These are phyloP conservation scores for Calliphora vicina DNA, from an alignment of 1,140 invertebrate species.

Conservation along the genomic window DNA sequence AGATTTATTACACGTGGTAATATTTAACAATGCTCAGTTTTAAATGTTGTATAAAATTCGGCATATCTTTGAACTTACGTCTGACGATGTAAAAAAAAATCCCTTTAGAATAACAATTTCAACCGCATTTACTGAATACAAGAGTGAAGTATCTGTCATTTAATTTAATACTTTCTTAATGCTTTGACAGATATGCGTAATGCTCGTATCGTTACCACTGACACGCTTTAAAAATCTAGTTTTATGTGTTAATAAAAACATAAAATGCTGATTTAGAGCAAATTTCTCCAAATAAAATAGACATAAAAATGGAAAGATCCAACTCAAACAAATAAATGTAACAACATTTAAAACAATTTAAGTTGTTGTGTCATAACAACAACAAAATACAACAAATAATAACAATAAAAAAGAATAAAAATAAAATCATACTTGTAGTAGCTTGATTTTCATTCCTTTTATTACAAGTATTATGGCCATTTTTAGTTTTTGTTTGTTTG, in stretches of 20 bases:
- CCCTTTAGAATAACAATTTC: no score
- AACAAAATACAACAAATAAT: background rate
- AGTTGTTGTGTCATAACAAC: background rate
- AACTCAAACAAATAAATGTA: background rate
- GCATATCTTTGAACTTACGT: no score
- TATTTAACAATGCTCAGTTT: no score
- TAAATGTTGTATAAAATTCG: no score
- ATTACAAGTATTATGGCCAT: background rate
- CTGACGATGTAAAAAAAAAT: no score
- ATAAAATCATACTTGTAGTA: background rate
- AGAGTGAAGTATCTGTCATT: no score
- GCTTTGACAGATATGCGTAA: background rate
- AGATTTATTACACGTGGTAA: no score
- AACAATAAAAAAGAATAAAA: background rate
- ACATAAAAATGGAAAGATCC: no score
- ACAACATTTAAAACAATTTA: background rate
- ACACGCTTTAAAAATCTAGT: background rate
- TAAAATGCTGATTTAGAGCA: background rate
- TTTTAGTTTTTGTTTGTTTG: background rate
- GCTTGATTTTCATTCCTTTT: background rate
- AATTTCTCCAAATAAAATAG: background rate
- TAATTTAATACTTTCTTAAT: no score
- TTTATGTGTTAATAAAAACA: background rate
- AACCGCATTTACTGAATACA: no score
- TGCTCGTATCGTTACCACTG: no score